Evolutionary conservation across 2,888 invertebrate genomes (phyloP), one percentile per base, ranked within the genome.

Genomic region (Geophilus truncorum): DNA sequence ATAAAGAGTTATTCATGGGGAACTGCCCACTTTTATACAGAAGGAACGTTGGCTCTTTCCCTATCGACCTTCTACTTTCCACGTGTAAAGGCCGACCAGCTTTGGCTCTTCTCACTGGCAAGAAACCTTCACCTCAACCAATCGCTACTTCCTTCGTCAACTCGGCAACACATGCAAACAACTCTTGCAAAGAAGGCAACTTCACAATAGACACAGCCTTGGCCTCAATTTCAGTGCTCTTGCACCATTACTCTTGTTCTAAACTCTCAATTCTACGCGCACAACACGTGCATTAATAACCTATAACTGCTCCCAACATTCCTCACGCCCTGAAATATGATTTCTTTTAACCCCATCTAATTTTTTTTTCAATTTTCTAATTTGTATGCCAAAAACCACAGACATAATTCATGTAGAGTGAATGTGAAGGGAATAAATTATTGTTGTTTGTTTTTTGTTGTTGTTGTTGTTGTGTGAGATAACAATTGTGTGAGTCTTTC

Each of bases 181-280:
- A 57, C 57, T 57, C 57, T 57, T 57, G 57, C 57, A 57, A 57
- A 57, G 57, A 57, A 57, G 57, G 57, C 57, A 57, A 40, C 57
- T 21, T 7, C 23, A 57, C 21, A 57, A 57, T 23, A 57, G 18
- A 57, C 57, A 57, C 57, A 57, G 57, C 57, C 57, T 57, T 57
- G 57, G 57, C 57, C 57, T 57, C 57, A 57, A 57, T 57, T 57
- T 57, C 57, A 57, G 18, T 23, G 57, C 57, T 57, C 57, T 57
- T 57, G 57, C 57, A 57, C 57, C 57, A 57, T 57, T 57, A 23
- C 57, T 57, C 57, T 57, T 23, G 23, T 57, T 23, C 57, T 21
- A 57, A 57, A 40, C 40, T 12, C 40, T 40, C 40, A 40, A 57
- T 57, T 57, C n/a, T 18, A 18, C 23, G 18, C 18, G 18, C 23